Conservation (phyloP, 2,797 vertebrate species). For the Intellagama lesueurii region DNA sequence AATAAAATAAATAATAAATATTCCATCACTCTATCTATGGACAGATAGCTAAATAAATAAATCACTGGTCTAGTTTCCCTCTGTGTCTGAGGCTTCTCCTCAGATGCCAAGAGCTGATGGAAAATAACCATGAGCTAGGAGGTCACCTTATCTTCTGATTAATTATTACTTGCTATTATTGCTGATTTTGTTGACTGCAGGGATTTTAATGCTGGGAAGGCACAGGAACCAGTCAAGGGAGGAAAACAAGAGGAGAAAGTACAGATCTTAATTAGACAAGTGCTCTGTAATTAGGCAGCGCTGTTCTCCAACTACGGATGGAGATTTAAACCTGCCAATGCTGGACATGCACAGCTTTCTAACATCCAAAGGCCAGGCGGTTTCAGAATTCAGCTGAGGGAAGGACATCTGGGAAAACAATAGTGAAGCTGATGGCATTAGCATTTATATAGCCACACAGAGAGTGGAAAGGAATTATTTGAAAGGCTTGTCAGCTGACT, state of each 20-base stretch:
- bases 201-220: constrained; percentile 34
- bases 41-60: neutral
- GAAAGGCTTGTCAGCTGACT: neutral
- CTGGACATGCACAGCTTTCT: neutral
- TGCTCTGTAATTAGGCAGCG: constrained; percentile 62
- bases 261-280: constrained; percentile 64
- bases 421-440: neutral
- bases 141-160: constrained; percentile 52
- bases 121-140: constrained; percentile 5
- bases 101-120: neutral
- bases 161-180: constrained; percentile 56
- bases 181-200: constrained; percentile 2
- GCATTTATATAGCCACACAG: neutral
- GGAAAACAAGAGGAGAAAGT: constrained; percentile 43
- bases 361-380: neutral
- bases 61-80: neutral
- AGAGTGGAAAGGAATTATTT: neutral
- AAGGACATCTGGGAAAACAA: neutral
- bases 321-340: neutral
- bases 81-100: neutral
- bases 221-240: constrained; percentile 16
- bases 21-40: no score
- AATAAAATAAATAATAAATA: no score
- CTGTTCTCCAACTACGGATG: constrained; percentile 28
- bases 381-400: neutral